phyloP scores from a whole-genome alignment of 2,797 vertebrate species.

The Gambelia wislizenii region DNA sequence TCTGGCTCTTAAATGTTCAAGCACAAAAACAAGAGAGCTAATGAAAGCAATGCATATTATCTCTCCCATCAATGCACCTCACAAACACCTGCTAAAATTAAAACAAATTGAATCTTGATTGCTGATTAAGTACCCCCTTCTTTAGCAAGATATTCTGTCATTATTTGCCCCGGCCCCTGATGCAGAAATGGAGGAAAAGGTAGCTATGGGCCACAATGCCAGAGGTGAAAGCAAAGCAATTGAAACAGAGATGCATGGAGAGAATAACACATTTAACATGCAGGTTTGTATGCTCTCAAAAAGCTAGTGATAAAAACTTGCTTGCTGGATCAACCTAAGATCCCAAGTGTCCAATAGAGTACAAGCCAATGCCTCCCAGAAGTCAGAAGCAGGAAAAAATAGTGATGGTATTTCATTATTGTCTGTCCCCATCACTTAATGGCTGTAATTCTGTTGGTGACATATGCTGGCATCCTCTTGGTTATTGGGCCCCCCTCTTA shows the following conservation, averaged over 20 bases:
- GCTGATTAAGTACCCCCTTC: conserved; percentile 91
- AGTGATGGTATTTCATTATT: neutral
- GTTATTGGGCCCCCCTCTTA: too few species aligned
- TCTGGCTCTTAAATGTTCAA: conserved; percentile 93
- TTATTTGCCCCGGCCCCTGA: conserved; percentile 87
- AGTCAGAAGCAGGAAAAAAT: neutral
- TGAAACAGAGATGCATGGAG: conserved; percentile 75
- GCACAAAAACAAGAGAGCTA: conserved; percentile 90
- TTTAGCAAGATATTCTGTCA: conserved; percentile 89
- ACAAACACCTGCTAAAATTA: conserved; percentile 91
- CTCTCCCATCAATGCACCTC: conserved; percentile 89
- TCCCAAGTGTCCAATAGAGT: conserved; percentile 44
- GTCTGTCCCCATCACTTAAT: neutral
- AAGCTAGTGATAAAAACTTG: conserved; percentile 53
- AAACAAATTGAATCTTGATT: conserved; percentile 93
- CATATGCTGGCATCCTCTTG: neutral
- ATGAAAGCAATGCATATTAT: conserved; percentile 90
- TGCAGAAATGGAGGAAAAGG: conserved; percentile 85
- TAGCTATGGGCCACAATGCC: conserved; percentile 77
- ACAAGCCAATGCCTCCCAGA: conserved; percentile 9
- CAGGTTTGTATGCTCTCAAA: conserved; percentile 66
- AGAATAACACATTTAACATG: conserved; percentile 81
- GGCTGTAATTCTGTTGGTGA: neutral
- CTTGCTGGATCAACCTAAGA: neutral
- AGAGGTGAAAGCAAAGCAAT: conserved; percentile 83